Evolutionary conservation across 2,797 vertebrate species (phyloP), one percentile per base, ranked within the genome.

Genomic region (Bradypus variegatus): DNA sequence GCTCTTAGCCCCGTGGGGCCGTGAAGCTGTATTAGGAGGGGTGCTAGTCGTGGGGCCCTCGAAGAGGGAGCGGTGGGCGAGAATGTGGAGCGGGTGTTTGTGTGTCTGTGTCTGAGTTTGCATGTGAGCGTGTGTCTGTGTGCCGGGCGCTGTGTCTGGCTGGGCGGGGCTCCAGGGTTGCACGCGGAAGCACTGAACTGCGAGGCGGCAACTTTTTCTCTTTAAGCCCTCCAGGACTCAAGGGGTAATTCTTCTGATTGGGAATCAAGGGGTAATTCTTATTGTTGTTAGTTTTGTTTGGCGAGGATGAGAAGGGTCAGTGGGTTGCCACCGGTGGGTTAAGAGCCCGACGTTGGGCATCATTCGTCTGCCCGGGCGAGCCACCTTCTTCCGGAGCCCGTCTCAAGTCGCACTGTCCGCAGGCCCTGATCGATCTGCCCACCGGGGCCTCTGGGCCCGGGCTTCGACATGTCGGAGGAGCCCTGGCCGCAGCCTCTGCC

Each of bases 391-490:
- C 86, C 1, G 3, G 55, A 69, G 13, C 50, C 50, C 10, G 38
- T 67, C 65, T 70, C 79, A 60, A 53, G 82, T 41, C 60, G 65
- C 38, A 65, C 45, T 87, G 78, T 86, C 88, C 3, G 2, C 88
- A 96, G 96, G 94, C 90, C n/a, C 86, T 91, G 94, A 91, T 16
- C 75, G 3, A 69, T 84, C 89, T 79, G 91, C 78, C 72, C 64
- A 94, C 45, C 80, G 69, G 92, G 91, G 95, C 96, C 95, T 93
- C 65, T 48, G 64, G 94, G 92, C 87, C 95, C 88, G 92, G 96
- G 95, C 93, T 94, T 96, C 91, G 95, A 95, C 95, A 96, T 95
- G 95, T 94, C 31, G 93, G 94, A 96, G 95, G 94, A 95, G 96
- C 95, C 95, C 88, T 25, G 64, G 92, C 93, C 25, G 27, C 92